Evolutionary conservation across 1,140 invertebrate genomes (phyloP), one percentile per base, ranked within the genome.

Genomic region (Batillaria attramentaria): DNA sequence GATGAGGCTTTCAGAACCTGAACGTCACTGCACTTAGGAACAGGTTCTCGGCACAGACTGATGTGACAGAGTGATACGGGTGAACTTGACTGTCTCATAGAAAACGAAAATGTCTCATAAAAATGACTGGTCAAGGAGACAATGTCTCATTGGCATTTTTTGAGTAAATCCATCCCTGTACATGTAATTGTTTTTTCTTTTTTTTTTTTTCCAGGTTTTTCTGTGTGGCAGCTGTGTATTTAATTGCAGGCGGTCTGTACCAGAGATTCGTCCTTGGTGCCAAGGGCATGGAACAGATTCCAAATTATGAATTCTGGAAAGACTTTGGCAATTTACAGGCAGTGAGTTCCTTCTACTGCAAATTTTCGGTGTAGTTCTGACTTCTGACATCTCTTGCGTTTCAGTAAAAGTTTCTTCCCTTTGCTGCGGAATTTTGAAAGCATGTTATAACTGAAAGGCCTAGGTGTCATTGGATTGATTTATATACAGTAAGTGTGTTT

Each of bases 301-400:
- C 91, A 35, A 89, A 92, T 75, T 90, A 91, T 78, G 78, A 83
- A 18, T 91, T 91, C 78, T 92, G 91, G 91, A 87, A 87, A 80
- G 90, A 91, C 70, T 91, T 92, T 86, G 91, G 91, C 37, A 91
- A 91, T 79, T 81, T 91, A 24, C 89, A 91, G 82, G 90, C 91
- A 24, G 90, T 91, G 84, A 87, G 87, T 86, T 18, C 24, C 33
- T 41, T 62, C n/a, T n/a, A n/a, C n/a, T n/a, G n/a, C n/a, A 33
- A n/a, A n/a, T n/a, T 41, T 37, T 66, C 60, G n/a, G 74, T 76
- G 6, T 5, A 20, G 28, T 37, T 74, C n/a, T 13, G 50, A 28
- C 16, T 69, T 78, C 10, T 10, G n/a, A 78, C 54, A 24, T 31
- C 18, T 41, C 33, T 24, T 72, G 39, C 20, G 20, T 8, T 39